Evolutionary conservation across 2,797 vertebrate species (phyloP).

Genomic region (Dromococcyx pavoninus): DNA sequence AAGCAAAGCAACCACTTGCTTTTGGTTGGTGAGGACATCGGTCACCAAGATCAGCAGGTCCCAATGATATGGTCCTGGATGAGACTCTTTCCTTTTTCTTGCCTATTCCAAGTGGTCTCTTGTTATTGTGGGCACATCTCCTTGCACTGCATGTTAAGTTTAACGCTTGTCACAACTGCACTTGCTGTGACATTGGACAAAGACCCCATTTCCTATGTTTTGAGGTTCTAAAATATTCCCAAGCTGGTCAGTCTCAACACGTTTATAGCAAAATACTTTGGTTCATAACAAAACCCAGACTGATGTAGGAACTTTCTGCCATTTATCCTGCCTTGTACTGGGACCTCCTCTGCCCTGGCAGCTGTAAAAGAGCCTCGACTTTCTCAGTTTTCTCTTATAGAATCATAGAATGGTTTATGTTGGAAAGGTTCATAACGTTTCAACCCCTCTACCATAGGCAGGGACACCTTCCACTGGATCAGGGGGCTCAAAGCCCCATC

Average conservation of each 20-base stretch:
- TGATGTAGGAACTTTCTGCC: neutral
- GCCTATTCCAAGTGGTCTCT: neutral
- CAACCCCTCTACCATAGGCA: too few relatives aligned
- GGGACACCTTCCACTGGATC: too few relatives aligned
- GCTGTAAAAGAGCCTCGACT: neutral
- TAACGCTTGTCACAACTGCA: accelerated
- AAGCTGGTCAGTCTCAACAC: neutral
- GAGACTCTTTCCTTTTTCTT: neutral
- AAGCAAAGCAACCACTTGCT: accelerated
- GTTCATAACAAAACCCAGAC: neutral
- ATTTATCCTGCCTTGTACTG: neutral
- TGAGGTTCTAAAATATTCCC: neutral
- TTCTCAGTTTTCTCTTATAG: neutral
- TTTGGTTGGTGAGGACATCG: accelerated
- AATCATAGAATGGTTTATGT: too few relatives aligned
- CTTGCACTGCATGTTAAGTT: accelerated
- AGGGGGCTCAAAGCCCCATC: too few relatives aligned
- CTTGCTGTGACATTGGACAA: accelerated
- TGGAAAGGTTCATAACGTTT: too few relatives aligned
- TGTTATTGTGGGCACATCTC: accelerated
- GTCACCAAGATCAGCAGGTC: neutral
- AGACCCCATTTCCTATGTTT: neutral
- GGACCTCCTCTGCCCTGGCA: neutral
- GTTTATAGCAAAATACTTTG: neutral
- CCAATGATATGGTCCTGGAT: neutral